phyloP scores from a whole-genome alignment of 1,140 invertebrate genomes.

The Ceratina calcarata region DNA sequence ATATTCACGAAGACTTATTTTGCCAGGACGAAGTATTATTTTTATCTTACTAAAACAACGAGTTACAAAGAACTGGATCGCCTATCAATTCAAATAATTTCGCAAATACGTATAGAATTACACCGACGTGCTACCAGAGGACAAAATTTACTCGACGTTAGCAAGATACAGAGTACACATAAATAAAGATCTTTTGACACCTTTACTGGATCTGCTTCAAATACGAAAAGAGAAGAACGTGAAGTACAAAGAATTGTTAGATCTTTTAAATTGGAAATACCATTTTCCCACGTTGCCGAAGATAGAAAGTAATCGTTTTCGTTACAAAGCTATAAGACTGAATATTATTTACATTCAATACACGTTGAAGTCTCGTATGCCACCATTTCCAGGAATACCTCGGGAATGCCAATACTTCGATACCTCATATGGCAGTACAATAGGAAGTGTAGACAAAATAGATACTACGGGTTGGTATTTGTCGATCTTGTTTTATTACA shows the following conservation, averaged over 20 bases:
- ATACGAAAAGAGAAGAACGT: slow-evolving; percentile 44
- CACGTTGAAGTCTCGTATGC: neutral
- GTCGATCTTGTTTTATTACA: neutral
- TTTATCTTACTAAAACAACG: neutral
- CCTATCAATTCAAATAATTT: neutral
- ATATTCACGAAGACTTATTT: slow-evolving; percentile 48
- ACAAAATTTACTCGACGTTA: slow-evolving; percentile 45
- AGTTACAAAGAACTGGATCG: neutral
- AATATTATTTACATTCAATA: too few species aligned
- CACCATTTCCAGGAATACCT: slow-evolving; percentile 30
- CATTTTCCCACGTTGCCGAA: slow-evolving; percentile 55
- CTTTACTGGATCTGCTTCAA: slow-evolving; percentile 52
- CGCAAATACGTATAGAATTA: slow-evolving; percentile 26
- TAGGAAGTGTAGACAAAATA: slow-evolving; percentile 25
- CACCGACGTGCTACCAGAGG: slow-evolving; percentile 42
- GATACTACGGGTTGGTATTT: slow-evolving; percentile 20
- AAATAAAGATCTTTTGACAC: slow-evolving; percentile 39
- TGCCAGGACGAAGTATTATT: slow-evolving; percentile 55
- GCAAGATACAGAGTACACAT: slow-evolving; percentile 40
- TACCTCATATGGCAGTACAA: slow-evolving; percentile 21
- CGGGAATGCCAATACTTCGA: slow-evolving; percentile 24
- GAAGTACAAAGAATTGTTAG: slow-evolving; percentile 51
- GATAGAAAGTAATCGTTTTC: slow-evolving; percentile 44
- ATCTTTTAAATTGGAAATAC: slow-evolving; percentile 63
- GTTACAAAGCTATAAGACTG: neutral